Conservation (phyloP, 2,113 vertebrate species). For the Hyla sarda region DNA sequence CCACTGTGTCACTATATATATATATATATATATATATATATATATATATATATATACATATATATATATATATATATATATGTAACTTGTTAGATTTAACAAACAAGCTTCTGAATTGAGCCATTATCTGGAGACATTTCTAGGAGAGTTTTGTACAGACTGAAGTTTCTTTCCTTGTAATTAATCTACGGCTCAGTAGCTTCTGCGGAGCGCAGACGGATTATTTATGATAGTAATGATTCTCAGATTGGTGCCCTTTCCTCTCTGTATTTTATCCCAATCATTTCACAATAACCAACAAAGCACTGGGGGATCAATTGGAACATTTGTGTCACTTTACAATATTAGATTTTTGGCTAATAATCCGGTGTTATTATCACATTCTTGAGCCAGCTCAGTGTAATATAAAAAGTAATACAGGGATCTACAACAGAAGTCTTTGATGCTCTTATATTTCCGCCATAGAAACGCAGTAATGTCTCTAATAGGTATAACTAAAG, state of each 20-base stretch:
- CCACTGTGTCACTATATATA: no score
- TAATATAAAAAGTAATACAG: slow-evolving; percentile 9
- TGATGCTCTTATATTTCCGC: background rate
- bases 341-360: slow-evolving; percentile 21
- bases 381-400: background rate
- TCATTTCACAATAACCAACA: slow-evolving; percentile 12
- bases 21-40: no score
- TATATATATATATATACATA: no score
- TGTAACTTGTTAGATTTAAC: no score
- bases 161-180: background rate
- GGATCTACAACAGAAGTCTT: no score
- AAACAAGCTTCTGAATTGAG: no score
- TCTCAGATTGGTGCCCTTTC: background rate
- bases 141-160: background rate
- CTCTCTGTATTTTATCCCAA: background rate
- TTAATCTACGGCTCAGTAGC: background rate
- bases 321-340: slow-evolving; percentile 21
- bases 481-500: background rate
- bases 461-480: background rate
- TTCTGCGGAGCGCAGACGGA: background rate
- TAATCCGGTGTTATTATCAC: slow-evolving; percentile 28
- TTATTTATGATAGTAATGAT: slow-evolving; percentile 17
- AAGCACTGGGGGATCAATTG: background rate
- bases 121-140: background rate
- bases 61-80: no score